A percentile compares a stretch with the other conserved stretches of the same genome.
These are phyloP conservation scores for Fregata magnificens DNA, from an alignment of 2,113 vertebrate species.

Conservation along the genomic window DNA sequence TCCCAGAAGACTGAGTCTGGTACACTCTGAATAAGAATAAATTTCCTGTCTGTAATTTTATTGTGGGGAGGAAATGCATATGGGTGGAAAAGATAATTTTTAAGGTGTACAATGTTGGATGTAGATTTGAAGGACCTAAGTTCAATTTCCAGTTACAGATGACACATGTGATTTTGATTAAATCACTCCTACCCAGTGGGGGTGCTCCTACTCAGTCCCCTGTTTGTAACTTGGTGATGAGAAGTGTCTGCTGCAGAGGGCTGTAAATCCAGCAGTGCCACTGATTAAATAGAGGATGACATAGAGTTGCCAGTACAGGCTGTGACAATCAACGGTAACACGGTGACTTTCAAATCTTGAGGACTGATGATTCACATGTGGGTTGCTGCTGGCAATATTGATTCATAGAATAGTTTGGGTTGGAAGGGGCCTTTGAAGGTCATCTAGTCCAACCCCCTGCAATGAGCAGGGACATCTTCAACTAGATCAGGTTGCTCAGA, in stretches of 20 bases:
- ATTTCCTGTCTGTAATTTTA: background rate
- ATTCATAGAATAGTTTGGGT: background rate
- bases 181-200: background rate
- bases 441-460: background rate
- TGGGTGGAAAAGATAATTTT: background rate
- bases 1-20: background rate
- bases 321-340: background rate
- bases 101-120: background rate
- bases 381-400: background rate
- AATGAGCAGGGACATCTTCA: no score
- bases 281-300: background rate
- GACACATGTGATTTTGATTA: background rate
- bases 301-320: background rate
- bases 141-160: background rate
- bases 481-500: no score
- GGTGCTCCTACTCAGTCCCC: background rate
- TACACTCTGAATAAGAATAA: background rate
- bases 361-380: no score
- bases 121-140: background rate
- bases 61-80: background rate
- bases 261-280: background rate
- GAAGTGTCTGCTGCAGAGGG: background rate
- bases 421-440: background rate
- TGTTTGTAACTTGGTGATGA: background rate
- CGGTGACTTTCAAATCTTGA: background rate